Evolutionary conservation across 2,797 vertebrate species (phyloP).

Genomic region (Merluccius polli): DNA sequence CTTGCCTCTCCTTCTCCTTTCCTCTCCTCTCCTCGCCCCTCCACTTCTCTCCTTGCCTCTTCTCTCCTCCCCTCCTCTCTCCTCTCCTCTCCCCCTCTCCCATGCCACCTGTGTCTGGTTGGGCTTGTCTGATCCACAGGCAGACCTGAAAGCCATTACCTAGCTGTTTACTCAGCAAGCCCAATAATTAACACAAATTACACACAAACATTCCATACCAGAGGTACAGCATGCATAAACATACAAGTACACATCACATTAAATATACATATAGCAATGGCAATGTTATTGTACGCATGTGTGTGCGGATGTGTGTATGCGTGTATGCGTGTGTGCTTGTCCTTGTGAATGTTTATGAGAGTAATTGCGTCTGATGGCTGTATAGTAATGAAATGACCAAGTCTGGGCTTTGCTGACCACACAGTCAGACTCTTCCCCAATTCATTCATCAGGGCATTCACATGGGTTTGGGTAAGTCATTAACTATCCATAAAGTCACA

Average conservation of each 20-base stretch:
- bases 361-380: not conserved
- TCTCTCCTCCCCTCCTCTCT: conserved; percentile 1
- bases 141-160: conserved; percentile 49
- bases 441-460: conserved; percentile 46
- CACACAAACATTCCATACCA: conserved; percentile 51
- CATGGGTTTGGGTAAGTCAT: conserved; percentile 53
- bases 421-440: conserved; percentile 42
- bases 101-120: conserved; percentile 53
- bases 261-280: not conserved
- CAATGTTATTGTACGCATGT: conserved; percentile 2
- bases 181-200: conserved; percentile 65
- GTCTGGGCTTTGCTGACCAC: conserved; percentile 47
- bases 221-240: conserved; percentile 37
- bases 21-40: conserved; percentile 10
- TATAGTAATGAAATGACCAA: conserved; percentile 36
- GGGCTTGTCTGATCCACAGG: conserved; percentile 34
- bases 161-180: conserved; percentile 52
- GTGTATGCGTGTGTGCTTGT: conserved; percentile 4
- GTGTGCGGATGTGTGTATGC: conserved; percentile 10
- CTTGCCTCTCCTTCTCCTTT: not conserved
- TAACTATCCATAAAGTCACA: conserved; percentile 35
- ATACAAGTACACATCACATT: conserved; percentile 3
- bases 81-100: not conserved
- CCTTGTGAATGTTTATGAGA: not conserved
- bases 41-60: conserved; percentile 8